Percentiles rank a stretch among this genome's conserved stretches.
Conservation (phyloP, 2,888 invertebrate genomes). For the Nipponacmea schrenckii region DNA sequence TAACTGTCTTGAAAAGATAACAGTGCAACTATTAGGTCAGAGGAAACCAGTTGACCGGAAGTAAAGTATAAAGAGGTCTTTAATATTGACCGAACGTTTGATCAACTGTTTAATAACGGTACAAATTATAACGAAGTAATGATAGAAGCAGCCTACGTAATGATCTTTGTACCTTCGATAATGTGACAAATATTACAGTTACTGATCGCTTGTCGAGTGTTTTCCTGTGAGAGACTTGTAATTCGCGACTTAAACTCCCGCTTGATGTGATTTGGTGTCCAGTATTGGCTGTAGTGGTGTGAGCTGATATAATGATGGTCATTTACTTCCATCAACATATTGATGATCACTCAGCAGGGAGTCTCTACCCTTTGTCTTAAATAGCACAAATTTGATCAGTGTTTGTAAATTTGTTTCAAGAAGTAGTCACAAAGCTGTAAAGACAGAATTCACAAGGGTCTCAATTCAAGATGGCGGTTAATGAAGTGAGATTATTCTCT, state of each 20-base stretch:
- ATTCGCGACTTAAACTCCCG: background rate
- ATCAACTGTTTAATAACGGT: no score
- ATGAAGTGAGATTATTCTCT: background rate
- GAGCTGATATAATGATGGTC: conserved; percentile 4
- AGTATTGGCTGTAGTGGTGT: conserved; percentile 7
- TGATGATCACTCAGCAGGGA: conserved; percentile 2
- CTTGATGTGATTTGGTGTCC: conserved; percentile 6
- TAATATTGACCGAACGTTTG: no score
- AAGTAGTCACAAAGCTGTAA: conserved; percentile 2
- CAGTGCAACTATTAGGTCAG: no score
- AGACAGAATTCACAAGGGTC: background rate
- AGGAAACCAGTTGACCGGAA: no score
- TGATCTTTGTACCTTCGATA: no score
- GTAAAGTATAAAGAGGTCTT: no score
- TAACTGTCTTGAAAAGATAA: no score
- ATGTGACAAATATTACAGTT: no score
- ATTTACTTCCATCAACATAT: conserved; percentile 8
- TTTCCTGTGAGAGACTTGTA: background rate
- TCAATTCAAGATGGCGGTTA: conserved; percentile 3
- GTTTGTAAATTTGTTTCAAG: conserved; percentile 5
- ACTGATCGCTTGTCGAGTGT: no score
- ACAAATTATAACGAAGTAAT: no score
- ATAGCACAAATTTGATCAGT: background rate
- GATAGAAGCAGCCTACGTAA: no score
- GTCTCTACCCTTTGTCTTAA: conserved; percentile 1